Evolutionary conservation across 2,888 invertebrate genomes (phyloP).

Genomic region (Anodontia alba): DNA sequence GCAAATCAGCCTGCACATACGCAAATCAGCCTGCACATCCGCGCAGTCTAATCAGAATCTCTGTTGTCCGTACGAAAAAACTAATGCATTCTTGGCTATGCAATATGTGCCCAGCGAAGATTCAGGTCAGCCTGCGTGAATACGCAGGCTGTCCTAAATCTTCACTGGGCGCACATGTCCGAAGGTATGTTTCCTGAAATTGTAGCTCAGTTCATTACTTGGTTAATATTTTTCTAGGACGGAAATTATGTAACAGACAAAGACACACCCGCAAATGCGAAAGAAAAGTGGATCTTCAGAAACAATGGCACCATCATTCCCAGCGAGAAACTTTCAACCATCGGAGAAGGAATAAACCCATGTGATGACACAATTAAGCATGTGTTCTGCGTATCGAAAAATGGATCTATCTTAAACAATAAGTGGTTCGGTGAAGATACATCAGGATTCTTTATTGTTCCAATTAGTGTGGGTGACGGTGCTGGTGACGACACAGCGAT

Average conservation of each 20-base stretch:
- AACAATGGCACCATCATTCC: conserved; percentile 36
- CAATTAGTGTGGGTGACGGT: conserved; percentile 41
- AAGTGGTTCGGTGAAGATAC: conserved; percentile 49
- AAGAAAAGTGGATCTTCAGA: conserved; percentile 38
- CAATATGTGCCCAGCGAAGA: too few species aligned
- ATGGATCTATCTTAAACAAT: conserved; percentile 51
- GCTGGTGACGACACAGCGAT: conserved; percentile 37
- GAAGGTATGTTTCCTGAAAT: too few species aligned
- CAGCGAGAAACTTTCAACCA: background rate
- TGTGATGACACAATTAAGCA: conserved; percentile 19
- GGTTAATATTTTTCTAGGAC: too few species aligned
- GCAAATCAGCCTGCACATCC: too few species aligned
- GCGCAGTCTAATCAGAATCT: too few species aligned
- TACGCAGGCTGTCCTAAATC: too few species aligned
- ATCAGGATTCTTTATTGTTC: conserved; percentile 45
- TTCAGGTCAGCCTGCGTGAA: too few species aligned
- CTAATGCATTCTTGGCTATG: too few species aligned
- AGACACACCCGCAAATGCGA: conserved; percentile 33
- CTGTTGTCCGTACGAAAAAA: too few species aligned
- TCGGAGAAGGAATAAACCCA: background rate
- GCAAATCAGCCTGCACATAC: too few species aligned
- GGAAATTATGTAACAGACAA: conserved; percentile 36
- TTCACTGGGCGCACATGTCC: too few species aligned
- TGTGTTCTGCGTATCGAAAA: conserved; percentile 44
- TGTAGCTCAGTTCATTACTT: too few species aligned